Base-by-base conservation (phyloP, 2,797 vertebrate genomes). In the Peromyscus aztecus region DNA sequence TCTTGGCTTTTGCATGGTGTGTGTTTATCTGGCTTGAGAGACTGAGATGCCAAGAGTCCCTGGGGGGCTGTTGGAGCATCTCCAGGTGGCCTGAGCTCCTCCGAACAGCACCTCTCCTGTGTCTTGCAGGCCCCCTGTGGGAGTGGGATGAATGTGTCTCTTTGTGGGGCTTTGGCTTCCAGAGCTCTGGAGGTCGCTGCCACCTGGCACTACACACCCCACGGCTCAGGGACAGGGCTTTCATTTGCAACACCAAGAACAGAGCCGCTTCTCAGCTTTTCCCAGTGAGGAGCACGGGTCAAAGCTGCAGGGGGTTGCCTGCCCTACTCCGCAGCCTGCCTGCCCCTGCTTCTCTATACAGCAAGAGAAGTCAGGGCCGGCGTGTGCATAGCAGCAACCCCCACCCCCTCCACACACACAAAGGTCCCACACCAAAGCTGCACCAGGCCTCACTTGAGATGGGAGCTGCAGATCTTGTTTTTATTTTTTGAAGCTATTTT, bases 241-340 rank as follows among this genome's bases (percentile, higher is more conserved):
- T 95, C 96, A 88, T 95, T 83, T 88, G 75, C 90, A 90, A 85
- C 59, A 84, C 84, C 19, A 49, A 97, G 96, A 97, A 97, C 97
- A 97, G 76, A 88, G 82, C 34, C 67, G 77, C 77, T 94, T 98
- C 97, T 97, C 92, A 97, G 88, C 77, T 83, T 84, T 96, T 96
- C 91, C 86, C 94, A 95, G 98, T 90, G 87, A 98, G 95, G 98
- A 96, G 96, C 98, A 92, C 81, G 67, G 65, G 97, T 92, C 73
- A 85, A 82, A 87, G 78, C 90, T 82, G 87, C 94, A 87, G 23
- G 6, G 59, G 4, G 34, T 12, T 43, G 71, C 19, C 59, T 43
- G 55, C 5, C 13, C 11, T 2, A 37, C n/a, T 52, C 77, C 4
- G 29, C 1, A 12, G 31, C 40, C 37, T 40, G 31, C 40, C 37